Evolutionary conservation across 2,888 invertebrate genomes (phyloP).

Genomic region (Noctua janthe): DNA sequence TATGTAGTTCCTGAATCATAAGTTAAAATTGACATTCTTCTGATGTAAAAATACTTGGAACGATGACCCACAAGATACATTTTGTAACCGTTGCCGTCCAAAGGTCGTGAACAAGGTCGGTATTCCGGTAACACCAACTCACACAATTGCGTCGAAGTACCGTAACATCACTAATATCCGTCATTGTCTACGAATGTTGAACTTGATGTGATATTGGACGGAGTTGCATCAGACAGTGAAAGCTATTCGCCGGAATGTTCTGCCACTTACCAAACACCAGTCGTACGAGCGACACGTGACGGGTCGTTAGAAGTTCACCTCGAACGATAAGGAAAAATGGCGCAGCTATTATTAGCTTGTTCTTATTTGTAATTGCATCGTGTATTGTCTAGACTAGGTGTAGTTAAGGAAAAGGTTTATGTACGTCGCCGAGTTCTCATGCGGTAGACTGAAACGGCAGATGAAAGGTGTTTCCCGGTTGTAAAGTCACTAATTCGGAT

Average conservation of each 20-base stretch:
- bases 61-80: neutral
- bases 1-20: neutral
- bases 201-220: slow-evolving; percentile 40
- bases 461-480: neutral
- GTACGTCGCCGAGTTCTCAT: neutral
- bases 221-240: slow-evolving; percentile 65
- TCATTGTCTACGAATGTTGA: slow-evolving; percentile 34
- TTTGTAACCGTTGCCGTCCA: slow-evolving; percentile 5
- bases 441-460: too few species aligned
- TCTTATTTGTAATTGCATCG: slow-evolving; percentile 29
- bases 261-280: neutral
- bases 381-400: slow-evolving; percentile 47
- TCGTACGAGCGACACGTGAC: slow-evolving; percentile 9
- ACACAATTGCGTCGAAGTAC: slow-evolving; percentile 17
- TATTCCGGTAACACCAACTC: slow-evolving; percentile 14
- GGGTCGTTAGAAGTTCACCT: slow-evolving; percentile 20
- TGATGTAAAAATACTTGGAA: neutral
- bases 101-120: slow-evolving; percentile 33
- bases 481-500: neutral
- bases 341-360: slow-evolving; percentile 13
- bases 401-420: slow-evolving; percentile 20
- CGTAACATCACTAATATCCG: slow-evolving; percentile 20
- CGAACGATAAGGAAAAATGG: slow-evolving; percentile 51
- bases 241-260: slow-evolving; percentile 60
- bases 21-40: neutral